Conservation (phyloP, 2,888 invertebrate genomes). For the Bibio marci region DNA sequence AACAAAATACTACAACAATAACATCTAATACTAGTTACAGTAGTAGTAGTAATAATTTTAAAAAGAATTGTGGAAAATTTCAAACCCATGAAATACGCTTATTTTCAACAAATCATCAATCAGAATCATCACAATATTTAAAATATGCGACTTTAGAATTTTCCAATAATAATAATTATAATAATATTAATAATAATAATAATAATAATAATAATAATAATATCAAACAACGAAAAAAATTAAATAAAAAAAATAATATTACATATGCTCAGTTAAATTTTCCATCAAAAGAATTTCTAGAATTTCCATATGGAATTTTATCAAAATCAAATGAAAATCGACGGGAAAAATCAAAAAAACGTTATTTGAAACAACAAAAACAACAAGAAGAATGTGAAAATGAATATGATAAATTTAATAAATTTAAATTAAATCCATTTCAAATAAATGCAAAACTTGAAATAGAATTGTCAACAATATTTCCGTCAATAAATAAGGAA, state of each 20-base stretch:
- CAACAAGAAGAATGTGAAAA: too few species aligned
- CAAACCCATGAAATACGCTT: conserved; percentile 15
- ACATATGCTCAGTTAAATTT: conserved; percentile 11
- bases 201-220: neutral
- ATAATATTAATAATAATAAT: too few species aligned
- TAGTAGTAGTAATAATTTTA: conserved; percentile 7
- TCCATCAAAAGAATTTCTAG: conserved; percentile 3
- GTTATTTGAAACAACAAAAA: neutral
- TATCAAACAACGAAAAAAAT: too few species aligned
- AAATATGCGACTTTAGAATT: conserved; percentile 10
- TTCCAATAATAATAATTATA: neutral
- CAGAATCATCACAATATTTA: conserved; percentile 8
- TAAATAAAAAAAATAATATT: neutral
- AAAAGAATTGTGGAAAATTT: conserved; percentile 12
- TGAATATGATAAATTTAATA: neutral
- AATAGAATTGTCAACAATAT: conserved; percentile 13
- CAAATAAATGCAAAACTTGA: conserved; percentile 9
- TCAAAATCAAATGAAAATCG: conserved; percentile 7
- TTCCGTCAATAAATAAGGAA: conserved; percentile 11
- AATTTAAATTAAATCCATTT: conserved; percentile 8
- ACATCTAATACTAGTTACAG: neutral
- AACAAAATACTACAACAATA: conserved; percentile 1
- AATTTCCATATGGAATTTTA: conserved; percentile 6
- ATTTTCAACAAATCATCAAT: conserved; percentile 7
- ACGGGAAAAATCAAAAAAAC: conserved; percentile 5